Evolutionary conservation across 2,888 invertebrate genomes (phyloP), one percentile per base, ranked within the genome.

Genomic region (Caenorhabditis afra): DNA sequence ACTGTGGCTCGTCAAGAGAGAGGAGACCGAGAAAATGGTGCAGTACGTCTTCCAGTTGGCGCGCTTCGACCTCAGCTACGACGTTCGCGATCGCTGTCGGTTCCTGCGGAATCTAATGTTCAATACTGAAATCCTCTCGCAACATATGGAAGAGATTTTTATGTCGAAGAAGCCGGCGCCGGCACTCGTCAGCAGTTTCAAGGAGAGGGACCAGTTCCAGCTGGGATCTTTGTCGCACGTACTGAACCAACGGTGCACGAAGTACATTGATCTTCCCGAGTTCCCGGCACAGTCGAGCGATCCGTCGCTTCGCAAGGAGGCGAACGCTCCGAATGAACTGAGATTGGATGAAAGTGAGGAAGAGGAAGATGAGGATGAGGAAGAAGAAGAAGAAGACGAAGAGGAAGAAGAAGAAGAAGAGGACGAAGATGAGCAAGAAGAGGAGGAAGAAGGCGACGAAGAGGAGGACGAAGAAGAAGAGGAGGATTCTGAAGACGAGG

Each of bases 21-120:
- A 94, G 76, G 96, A 95, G 91, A 96, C 96, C 0, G 93, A 94
- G 73, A 92, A 95, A 4, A 92, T 98, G 64, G 95, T 95, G 87
- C 95, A 95, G 90, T 98, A 99, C 91, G 94, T 98, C 49, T 94
- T 98, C 89, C 95, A 92, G 86, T 92, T 99, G 88, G 97, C 98
- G 0, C 94, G 96, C 86, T 99, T 98, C 91, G 99, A 99, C 92
- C 94, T 95, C 86, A 96, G 96, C 91, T 99, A 98, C 90, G 98
- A 99, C 92, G 96, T 99, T 65, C 93, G 99, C 23, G 99, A 99
- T 92, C 78, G 90, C 11, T 96, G 96, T 4, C 93, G 99, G 23
- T 94, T 98, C 90, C 92, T 99, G 65, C 93, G 94, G 14, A 94
- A 94, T 81, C 94, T 96, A 86, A 93, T 95, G 35, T 93, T 95